Conservation (phyloP, 2,888 invertebrate genomes). For the Leptinotarsa juncta region DNA sequence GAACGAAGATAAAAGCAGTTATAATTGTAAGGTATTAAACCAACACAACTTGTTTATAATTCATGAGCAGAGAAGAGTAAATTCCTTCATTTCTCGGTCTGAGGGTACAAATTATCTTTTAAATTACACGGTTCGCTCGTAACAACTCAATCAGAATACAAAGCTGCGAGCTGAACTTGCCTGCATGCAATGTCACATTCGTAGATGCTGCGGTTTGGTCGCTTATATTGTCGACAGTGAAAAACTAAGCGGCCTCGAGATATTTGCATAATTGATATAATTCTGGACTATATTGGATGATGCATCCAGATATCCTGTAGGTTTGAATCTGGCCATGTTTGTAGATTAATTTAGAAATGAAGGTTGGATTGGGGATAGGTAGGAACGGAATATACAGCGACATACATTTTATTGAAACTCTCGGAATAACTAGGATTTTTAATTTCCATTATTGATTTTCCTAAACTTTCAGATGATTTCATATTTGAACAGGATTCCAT, state of each 20-base stretch:
- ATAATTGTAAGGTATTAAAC: conserved; percentile 17
- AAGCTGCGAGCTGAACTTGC: conserved; percentile 11
- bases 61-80: conserved; percentile 18
- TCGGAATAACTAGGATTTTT: no score
- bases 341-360: background rate
- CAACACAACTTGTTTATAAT: conserved; percentile 17
- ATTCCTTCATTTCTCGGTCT: conserved; percentile 21
- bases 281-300: background rate
- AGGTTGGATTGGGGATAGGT: no score
- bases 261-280: background rate
- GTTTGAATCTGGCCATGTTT: background rate
- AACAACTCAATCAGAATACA: conserved; percentile 21
- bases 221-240: background rate
- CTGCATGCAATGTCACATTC: conserved; percentile 11
- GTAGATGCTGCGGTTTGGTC: background rate
- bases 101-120: conserved; percentile 19
- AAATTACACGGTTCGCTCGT: conserved; percentile 15
- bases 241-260: conserved; percentile 1
- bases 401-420: no score
- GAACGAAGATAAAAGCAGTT: conserved; percentile 18
- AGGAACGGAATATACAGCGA: no score
- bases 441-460: no score
- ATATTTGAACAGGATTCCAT: no score
- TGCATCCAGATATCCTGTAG: background rate
- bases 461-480: no score